A percentile compares a stretch with the other conserved stretches of the same genome.
These are phyloP conservation scores for Archips xylosteana DNA, from an alignment of 2,888 invertebrate genomes.

Conservation along the genomic window DNA sequence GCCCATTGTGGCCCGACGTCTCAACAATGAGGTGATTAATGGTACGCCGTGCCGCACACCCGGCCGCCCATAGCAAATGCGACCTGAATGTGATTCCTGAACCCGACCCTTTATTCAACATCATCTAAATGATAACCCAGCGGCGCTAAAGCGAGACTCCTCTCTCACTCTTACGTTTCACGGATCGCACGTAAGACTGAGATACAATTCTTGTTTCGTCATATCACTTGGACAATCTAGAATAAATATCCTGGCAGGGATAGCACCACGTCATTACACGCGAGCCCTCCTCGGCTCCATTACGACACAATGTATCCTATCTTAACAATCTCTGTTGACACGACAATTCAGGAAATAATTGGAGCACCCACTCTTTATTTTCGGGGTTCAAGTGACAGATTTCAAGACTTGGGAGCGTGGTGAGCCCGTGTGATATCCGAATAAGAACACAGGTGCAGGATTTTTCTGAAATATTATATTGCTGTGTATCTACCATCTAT, in stretches of 20 bases:
- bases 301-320: slow-evolving; percentile 22
- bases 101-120: neutral
- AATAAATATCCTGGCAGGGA: neutral
- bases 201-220: neutral
- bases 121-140: neutral
- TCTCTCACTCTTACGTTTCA: neutral
- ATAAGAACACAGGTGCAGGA: neutral
- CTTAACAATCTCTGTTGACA: slow-evolving; percentile 16
- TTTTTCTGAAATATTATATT: neutral
- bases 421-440: neutral
- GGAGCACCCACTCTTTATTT: slow-evolving; percentile 7
- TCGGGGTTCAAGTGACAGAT: slow-evolving; percentile 2
- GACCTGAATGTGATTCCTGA: slow-evolving; percentile 25
- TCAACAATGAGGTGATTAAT: slow-evolving; percentile 42
- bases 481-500: no score
- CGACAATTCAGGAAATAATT: slow-evolving; percentile 6
- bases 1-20: slow-evolving; percentile 32
- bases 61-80: slow-evolving; percentile 30
- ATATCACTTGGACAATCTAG: neutral
- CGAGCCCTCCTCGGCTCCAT: slow-evolving; percentile 25
- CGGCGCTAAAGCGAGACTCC: neutral
- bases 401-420: neutral
- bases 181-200: neutral
- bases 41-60: slow-evolving; percentile 25
- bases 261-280: slow-evolving; percentile 10